Base-by-base conservation (phyloP, 2,888 invertebrate species). In the Camponotus fellah region DNA sequence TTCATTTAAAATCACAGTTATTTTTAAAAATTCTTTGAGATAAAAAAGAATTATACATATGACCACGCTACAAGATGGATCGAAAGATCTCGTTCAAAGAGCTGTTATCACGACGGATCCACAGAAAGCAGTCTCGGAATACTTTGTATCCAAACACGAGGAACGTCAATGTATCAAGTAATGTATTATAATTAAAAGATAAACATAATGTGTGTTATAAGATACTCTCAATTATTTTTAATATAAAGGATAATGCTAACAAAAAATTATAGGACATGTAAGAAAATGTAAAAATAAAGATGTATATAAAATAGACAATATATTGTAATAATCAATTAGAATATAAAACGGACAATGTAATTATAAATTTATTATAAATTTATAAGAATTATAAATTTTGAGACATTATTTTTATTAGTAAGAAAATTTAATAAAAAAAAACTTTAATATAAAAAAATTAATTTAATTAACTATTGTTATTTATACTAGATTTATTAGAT, bases 61-160 rank as follows among this genome's bases (percentile, higher is more conserved):
- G 86, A 10, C 80, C 5, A 14, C 40, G 8, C 17, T 56, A 26
- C 37, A 72, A 49, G 43, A 84, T 37, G 77, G 37, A 34, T 66
- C 69, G 56, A 74, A 49, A 83, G 87, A 88, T 83, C 89, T 93
- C 9, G 79, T 92, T n/a, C 80, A 87, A 10, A 87, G 92, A 32
- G 87, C 92, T 34, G 56, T 86, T 9, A 85, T 92, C 17, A 77
- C 86, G n/a, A 75, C 79, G 32, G 43, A 90, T 53, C 95, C 96
- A 0, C 95, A 96, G 87, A 95, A 95, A 89, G 95, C 95, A 49
- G 95, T 96, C 0, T 90, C 94, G 10, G 96, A 96, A 88, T 96
- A 96, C 91, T 95, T 95, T 86, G 95, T 95, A 85, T 96, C 96
- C 0, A 95, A 95, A 85, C 95, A 95, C 94, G 96, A 96, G 92